Base-by-base conservation (phyloP, 2,113 vertebrate species). In the Cyprinus carpio region DNA sequence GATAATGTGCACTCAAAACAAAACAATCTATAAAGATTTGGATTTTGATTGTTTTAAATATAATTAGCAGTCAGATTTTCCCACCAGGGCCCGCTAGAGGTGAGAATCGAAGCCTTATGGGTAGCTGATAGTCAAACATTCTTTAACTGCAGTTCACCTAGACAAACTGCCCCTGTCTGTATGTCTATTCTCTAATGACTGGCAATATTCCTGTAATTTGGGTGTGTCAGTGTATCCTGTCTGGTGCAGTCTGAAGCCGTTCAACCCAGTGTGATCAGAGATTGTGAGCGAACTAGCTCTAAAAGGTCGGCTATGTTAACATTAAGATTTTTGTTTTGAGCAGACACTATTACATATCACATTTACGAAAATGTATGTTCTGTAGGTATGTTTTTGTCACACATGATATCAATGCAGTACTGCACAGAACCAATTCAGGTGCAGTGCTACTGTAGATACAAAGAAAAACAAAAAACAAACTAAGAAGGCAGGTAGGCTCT, bases 31-130 rank as follows among this genome's bases (percentile, higher is more conserved):
- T 31, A 16, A 67, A 31, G 27, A 67, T 31, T 4, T 18, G 6
- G 0, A 29, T 65, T 29, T 65, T 16, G 3, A 8, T 9, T 31
- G 16, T 69, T 67, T 67, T 9, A 34, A 67, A 29, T 20, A 34
- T 34, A 69, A 15, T 77, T 77, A 34, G 3, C 16, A 11, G 46
- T 18, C 29, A 9, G 7, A 1, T 40, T 54, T 43, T 25, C 12
- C 85, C 89, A 90, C 81, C 81, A 88, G 88, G 60, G 82, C 77
- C 85, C 20, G 71, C 51, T 87, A 79, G 77, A 87, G 79, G 64
- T 43, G 75, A 83, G 37, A 4, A 37, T 64, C 12, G 40, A 10
- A 34, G 29, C 9, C 9, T 58, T 51, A 31, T 54, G 8, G 2
- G 79, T 25, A 58, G 37, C 75, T 29, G 15, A 77, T 37, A 20